Conservation (phyloP, 1,140 invertebrate species). For the Temnothorax longispinosus region DNA sequence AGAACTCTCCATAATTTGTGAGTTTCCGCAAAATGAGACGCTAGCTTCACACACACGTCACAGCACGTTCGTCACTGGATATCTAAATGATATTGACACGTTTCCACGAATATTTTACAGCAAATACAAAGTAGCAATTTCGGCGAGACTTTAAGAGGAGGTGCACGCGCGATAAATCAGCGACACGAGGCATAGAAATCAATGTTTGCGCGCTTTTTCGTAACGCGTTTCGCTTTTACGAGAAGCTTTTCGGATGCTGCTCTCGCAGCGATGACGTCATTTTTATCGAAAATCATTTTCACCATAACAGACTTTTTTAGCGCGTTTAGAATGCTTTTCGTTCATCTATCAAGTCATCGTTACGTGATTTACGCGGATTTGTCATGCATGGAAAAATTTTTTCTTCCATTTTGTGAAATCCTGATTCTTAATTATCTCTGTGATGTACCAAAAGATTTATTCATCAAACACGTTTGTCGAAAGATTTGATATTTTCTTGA, state of each 20-base stretch:
- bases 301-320: not conserved
- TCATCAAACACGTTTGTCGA: not conserved
- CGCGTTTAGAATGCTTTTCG: not conserved
- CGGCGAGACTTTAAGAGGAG: conserved; percentile 29
- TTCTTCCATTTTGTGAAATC: not conserved
- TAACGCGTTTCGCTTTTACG: conserved; percentile 36
- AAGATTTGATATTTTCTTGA: too few species aligned
- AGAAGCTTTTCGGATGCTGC: not conserved
- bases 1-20: too few species aligned
- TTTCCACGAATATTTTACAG: conserved; percentile 9
- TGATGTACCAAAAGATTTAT: not conserved
- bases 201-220: conserved; percentile 3
- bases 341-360: not conserved
- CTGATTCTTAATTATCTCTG: not conserved
- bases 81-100: not conserved
- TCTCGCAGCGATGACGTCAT: not conserved
- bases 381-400: not conserved
- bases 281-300: conserved; percentile 1
- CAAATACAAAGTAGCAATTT: conserved; percentile 4
- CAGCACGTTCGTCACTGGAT: not conserved
- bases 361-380: not conserved
- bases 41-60: too few species aligned
- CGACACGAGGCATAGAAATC: not conserved
- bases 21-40: too few species aligned
- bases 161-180: conserved; percentile 31